Percentiles rank a stretch among this genome's conserved stretches.
phyloP scores from a whole-genome alignment of 2,888 invertebrate species.

The Rhynchonema sp. region DNA sequence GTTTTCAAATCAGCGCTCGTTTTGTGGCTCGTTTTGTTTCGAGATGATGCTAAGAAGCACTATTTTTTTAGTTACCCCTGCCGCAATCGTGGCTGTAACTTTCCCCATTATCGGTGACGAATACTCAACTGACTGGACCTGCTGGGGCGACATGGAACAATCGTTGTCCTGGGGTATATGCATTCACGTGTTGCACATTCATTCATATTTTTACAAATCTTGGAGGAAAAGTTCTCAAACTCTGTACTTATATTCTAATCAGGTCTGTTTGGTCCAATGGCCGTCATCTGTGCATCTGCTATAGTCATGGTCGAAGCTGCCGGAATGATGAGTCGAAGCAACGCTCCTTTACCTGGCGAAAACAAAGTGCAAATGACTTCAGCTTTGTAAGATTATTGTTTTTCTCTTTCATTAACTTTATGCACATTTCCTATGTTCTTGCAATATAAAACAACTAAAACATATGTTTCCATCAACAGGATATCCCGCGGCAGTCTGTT shows the following conservation, averaged over 20 bases:
- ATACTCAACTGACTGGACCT: constrained; percentile 5
- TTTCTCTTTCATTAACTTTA: no score
- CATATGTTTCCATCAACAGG: no score
- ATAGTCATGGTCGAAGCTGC: neutral
- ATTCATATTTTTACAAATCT: no score
- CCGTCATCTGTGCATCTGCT: neutral
- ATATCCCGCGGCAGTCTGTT: constrained; percentile 4
- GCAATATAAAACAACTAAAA: neutral
- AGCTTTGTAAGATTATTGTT: neutral
- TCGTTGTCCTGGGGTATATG: neutral
- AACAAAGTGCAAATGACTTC: neutral
- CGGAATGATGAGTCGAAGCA: constrained; percentile 3
- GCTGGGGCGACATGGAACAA: constrained; percentile 5
- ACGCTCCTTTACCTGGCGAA: neutral
- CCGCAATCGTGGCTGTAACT: neutral
- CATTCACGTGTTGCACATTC: no score
- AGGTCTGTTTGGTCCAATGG: neutral
- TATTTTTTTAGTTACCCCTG: neutral
- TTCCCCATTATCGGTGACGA: neutral
- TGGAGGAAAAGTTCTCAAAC: neutral
- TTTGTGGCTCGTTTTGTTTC: no score
- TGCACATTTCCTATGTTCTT: no score
- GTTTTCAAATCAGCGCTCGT: no score
- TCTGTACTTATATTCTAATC: neutral
- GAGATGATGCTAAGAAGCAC: no score